Conservation (phyloP, 2,113 vertebrate genomes). For the Chaenocephalus aceratus region DNA sequence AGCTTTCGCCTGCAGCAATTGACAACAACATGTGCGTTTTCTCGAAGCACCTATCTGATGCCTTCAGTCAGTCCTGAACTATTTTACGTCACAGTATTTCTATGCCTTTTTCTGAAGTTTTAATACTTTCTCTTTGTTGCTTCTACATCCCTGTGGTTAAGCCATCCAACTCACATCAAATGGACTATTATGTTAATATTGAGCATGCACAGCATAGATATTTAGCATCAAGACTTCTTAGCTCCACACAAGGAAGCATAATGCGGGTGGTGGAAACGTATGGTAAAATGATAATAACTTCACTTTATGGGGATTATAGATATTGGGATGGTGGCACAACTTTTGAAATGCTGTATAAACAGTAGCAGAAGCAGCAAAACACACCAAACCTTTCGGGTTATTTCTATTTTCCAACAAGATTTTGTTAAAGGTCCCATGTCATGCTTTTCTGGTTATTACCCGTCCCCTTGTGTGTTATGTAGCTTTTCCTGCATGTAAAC, state of each 20-base stretch:
- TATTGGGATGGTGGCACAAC: background rate
- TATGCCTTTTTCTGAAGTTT: slow-evolving; percentile 13
- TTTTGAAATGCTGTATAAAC: slow-evolving; percentile 20
- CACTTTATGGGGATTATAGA: background rate
- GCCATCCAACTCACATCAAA: background rate
- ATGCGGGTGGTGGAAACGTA: background rate
- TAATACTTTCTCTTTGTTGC: slow-evolving; percentile 23
- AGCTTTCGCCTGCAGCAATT: slow-evolving; percentile 29
- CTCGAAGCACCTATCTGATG: slow-evolving; percentile 11
- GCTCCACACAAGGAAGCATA: slow-evolving; percentile 2
- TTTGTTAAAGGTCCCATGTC: too few species aligned
- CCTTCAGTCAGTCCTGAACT: slow-evolving; percentile 28
- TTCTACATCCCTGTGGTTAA: background rate
- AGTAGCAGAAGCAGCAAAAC: background rate
- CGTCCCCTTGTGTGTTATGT: too few species aligned
- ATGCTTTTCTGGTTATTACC: too few species aligned
- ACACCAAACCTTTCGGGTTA: background rate
- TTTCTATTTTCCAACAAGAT: too few species aligned
- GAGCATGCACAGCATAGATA: background rate
- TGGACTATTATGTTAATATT: background rate
- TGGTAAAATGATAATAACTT: slow-evolving; percentile 23
- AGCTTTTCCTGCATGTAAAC: too few species aligned
- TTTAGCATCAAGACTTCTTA: background rate
- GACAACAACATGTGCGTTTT: slow-evolving; percentile 35
- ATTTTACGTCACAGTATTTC: slow-evolving; percentile 33